Base-by-base conservation (phyloP, 2,113 vertebrate genomes). In the Chionis minor region DNA sequence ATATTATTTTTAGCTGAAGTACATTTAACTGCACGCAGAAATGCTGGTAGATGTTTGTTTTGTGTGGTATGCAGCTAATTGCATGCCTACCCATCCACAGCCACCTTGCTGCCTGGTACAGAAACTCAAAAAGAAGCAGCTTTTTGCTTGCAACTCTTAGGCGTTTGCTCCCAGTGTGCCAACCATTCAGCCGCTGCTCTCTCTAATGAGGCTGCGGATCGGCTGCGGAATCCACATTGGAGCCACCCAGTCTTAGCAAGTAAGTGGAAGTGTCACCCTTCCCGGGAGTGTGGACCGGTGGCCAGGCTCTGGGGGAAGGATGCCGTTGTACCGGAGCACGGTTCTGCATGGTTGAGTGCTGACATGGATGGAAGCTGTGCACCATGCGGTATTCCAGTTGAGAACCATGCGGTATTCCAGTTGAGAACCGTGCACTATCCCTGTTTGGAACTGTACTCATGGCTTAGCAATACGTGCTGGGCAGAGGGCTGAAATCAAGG, bases 211-310 rank as follows among this genome's bases (percentile, higher is more conserved):
- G 3, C 38, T 49, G 44, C 61, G 65, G 66, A 12, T 30, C 55
- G 40, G 5, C 40, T 38, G 59, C 51, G 8, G 28, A 7, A 23
- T 59, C 54, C 67, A 3, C 16, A 1, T 1, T 5, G 19, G 74
- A 42, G 51, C 63, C 63, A 21, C 11, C 40, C 23, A 2, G 1
- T 11, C 30, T 42, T 13, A 5, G 44, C 7, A 23, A 16, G 19
- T 2, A 6, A 27, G 44, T 5, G 21, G 8, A 27, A n/a, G 11
- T 8, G 23, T 30, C n/a, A 3, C 44, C 30, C 35, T 35, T 54
- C 13, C 32, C 4, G 0, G 13, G 47, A 49, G 87, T 8, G 1
- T 8, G 38, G 70, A 5, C 21, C 1, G 2, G 32, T 6, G 54
- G 54, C 49, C 8, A 4, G 52, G 73, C 72, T 56, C 47, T 5